Conservation (phyloP, 2,797 vertebrate genomes). For the Chromis chromis region DNA sequence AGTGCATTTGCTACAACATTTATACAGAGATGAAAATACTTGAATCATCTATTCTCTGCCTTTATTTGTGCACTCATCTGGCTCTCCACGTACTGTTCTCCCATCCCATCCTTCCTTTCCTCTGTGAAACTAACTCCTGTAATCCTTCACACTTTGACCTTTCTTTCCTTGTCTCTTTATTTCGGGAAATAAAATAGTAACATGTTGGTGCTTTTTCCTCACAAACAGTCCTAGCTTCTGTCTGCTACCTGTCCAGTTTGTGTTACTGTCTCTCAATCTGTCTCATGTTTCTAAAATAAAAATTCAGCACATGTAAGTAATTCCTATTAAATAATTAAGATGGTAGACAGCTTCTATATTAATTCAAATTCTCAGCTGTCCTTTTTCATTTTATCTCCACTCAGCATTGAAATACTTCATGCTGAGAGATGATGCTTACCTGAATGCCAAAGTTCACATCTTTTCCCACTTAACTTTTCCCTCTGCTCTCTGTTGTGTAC, state of each 20-base stretch:
- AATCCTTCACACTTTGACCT: conserved; percentile 22
- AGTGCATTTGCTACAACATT: not conserved
- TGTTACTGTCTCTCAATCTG: conserved; percentile 13
- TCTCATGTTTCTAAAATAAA: not conserved
- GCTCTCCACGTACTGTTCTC: not conserved
- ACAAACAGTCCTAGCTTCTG: not conserved
- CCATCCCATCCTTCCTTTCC: not conserved
- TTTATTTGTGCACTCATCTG: not conserved
- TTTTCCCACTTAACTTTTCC: not conserved
- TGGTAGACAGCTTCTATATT: not conserved
- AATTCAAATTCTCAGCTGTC: not conserved
- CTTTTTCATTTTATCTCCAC: not conserved
- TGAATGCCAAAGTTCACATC: not conserved
- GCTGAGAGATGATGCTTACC: not conserved
- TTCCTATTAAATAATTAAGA: conserved; percentile 1
- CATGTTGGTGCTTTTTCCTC: conserved; percentile 44
- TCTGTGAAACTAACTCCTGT: not conserved
- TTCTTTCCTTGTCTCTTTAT: not conserved
- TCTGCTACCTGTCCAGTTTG: conserved; percentile 32
- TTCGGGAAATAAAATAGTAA: conserved; percentile 33
- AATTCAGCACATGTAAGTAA: not conserved
- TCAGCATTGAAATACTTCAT: not conserved
- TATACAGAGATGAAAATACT: conserved; percentile 19
- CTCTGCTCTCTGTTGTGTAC: not conserved
- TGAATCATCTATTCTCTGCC: conserved; percentile 1